Percentiles rank a stretch among this genome's conserved stretches.
Evolutionary conservation across 2,113 vertebrate species (phyloP).

Genomic region (Catharus fuscescens): DNA sequence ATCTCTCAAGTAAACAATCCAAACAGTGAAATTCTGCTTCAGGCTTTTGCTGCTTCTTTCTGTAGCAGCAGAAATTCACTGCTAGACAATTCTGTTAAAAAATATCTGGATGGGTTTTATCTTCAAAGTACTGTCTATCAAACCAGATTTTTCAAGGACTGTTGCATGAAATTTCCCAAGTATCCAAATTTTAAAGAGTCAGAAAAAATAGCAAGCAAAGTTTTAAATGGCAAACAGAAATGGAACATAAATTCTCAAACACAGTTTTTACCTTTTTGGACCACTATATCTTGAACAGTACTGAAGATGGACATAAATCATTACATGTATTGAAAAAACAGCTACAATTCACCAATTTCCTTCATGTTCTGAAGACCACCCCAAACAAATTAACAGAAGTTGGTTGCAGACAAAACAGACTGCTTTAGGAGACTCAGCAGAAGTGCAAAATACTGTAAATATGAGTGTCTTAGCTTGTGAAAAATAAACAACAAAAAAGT

Average conservation of each 20-base stretch:
- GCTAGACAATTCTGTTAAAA: background rate
- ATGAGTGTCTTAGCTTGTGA: background rate
- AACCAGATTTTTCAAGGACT: background rate
- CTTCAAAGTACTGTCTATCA: background rate
- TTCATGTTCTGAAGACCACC: background rate
- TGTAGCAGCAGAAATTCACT: background rate
- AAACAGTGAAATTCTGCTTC: background rate
- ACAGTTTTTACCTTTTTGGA: background rate
- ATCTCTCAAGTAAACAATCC: conserved; percentile 8
- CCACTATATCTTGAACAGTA: background rate
- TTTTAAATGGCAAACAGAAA: background rate
- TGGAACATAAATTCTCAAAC: background rate
- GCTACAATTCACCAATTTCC: background rate
- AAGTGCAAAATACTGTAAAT: background rate
- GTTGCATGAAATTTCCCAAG: background rate
- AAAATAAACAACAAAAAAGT: background rate
- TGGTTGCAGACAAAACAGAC: background rate
- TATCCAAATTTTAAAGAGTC: background rate
- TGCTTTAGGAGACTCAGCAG: background rate
- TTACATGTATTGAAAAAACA: background rate
- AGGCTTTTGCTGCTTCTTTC: background rate
- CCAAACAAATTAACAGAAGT: background rate
- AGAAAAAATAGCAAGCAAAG: background rate
- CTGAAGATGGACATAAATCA: background rate
- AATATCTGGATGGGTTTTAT: background rate